phyloP scores from a whole-genome alignment of 2,797 vertebrate genomes.

The Sebastes trivittatus region DNA sequence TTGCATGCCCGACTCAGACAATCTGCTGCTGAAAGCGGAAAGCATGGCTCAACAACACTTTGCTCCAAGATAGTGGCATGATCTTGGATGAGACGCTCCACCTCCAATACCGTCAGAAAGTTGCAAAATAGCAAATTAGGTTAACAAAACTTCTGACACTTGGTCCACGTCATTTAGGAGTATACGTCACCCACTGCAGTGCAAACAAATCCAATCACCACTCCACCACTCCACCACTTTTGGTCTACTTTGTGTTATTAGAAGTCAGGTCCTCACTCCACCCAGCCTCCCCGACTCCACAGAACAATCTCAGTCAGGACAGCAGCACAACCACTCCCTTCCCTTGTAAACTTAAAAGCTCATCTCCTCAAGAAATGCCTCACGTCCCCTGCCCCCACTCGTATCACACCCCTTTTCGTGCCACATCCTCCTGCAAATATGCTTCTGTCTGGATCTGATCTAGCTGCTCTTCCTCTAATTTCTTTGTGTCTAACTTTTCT shows the following conservation, averaged over 20 bases:
- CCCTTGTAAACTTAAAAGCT: conserved; percentile 44
- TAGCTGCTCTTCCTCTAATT: conserved; percentile 20
- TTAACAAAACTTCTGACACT: conserved; percentile 6
- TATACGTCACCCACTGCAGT: background rate
- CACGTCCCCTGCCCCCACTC: conserved; percentile 30
- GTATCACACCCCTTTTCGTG: conserved; percentile 27
- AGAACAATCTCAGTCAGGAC: conserved; percentile 32
- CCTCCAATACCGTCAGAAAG: conserved; percentile 5
- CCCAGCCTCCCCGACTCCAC: conserved; percentile 29
- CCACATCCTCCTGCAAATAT: conserved; percentile 40
- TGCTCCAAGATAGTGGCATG: background rate
- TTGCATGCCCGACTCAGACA: conserved; percentile 43
- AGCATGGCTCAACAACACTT: conserved; percentile 18
- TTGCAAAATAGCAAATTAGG: background rate
- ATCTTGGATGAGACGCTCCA: conserved; percentile 17
- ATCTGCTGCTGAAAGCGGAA: conserved; percentile 24
- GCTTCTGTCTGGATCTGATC: conserved; percentile 34
- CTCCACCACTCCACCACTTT: background rate
- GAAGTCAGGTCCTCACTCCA: conserved; percentile 44
- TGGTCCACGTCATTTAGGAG: background rate
- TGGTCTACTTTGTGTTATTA: conserved; percentile 42
- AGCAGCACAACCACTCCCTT: conserved; percentile 29
- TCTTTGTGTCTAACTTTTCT: conserved; percentile 43
- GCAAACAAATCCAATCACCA: conserved; percentile 38
- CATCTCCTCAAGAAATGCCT: conserved; percentile 53